Conservation (phyloP, 2,888 invertebrate species). For the Orchesellides sinensis region DNA sequence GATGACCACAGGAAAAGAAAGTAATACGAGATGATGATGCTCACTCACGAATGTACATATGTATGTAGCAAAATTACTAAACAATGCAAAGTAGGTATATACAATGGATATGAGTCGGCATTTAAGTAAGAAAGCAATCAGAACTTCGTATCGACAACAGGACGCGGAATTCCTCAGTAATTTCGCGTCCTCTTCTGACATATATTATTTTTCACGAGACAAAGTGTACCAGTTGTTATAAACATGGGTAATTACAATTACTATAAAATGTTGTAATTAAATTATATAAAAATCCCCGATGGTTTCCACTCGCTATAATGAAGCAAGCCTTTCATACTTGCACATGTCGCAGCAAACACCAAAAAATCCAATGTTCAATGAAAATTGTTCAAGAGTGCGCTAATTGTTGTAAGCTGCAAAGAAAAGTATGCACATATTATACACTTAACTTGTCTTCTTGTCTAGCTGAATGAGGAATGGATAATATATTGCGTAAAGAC, state of each 20-base stretch:
- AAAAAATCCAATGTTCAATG: not conserved
- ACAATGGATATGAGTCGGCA: slow-evolving; percentile 12
- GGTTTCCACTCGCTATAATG: too few species aligned
- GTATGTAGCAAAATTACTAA: too few species aligned
- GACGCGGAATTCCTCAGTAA: slow-evolving; percentile 27
- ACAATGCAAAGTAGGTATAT: not conserved
- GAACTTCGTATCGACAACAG: slow-evolving; percentile 1
- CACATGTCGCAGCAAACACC: not conserved
- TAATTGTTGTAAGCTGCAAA: slow-evolving; percentile 15
- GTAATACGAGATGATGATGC: too few species aligned
- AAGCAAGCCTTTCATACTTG: not conserved
- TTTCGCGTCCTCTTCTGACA: slow-evolving; percentile 33
- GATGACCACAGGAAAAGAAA: not conserved
- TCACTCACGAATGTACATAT: too few species aligned
- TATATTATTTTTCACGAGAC: slow-evolving; percentile 25
- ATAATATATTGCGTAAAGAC: slow-evolving; percentile 38
- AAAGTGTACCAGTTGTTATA: not conserved
- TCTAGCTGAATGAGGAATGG: not conserved
- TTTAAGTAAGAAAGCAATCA: not conserved
- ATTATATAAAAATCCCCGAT: slow-evolving; percentile 14
- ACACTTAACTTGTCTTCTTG: slow-evolving; percentile 26
- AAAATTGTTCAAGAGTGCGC: slow-evolving; percentile 7
- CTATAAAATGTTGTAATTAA: slow-evolving; percentile 32
- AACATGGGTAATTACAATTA: slow-evolving; percentile 8
- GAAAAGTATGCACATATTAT: slow-evolving; percentile 8